Evolutionary conservation across 2,888 invertebrate genomes (phyloP), one percentile per base, ranked within the genome.

Genomic region (Ctena decussata): DNA sequence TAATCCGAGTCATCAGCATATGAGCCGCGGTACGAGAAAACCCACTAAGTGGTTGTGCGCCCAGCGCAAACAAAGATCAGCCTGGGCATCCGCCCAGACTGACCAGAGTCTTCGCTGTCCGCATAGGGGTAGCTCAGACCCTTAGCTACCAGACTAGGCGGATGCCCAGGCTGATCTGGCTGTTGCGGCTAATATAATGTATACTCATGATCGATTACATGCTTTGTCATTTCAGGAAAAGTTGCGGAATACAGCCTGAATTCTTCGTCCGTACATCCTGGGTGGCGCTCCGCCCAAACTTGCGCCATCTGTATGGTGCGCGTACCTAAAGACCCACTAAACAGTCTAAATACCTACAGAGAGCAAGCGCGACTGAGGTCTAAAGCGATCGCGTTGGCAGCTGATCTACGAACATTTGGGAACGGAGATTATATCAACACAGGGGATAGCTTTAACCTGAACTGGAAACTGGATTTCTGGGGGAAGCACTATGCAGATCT

Each of bases 391-490:
- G 15, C 35, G 60, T 72, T 80, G 15, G 80, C 72, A 8, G n/a
- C 44, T 0, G 71, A 74, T 12, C 46, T 90, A 1, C 70, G 82
- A 12, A 39, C 32, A 12, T 87, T 89, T 21, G 92, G 92, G 5
- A 41, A 85, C 21, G 92, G 91, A 0, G 79, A 89, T 72, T 92
- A 92, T 78, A 80, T 90, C 35, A 93, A 92, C 71, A 92, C 91
- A 69, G 85, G 91, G 0, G 85, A 89, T 0, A 85, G 84, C n/a
- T 85, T 91, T 27, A 85, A 89, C 44, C 73, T 84, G 3, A 74
- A 89, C 41, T 93, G 93, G 93, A 84, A 89, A 76, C 70, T 70
- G 1, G 89, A 90, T 57, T 93, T 91, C 83, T 93, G 93, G 93
- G 91, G 91, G 0, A 60, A 57, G 18, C 87, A 91, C 65, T 93